Evolutionary conservation across 2,113 vertebrate species (phyloP).

Genomic region (Thalassarche chlororhynchos): DNA sequence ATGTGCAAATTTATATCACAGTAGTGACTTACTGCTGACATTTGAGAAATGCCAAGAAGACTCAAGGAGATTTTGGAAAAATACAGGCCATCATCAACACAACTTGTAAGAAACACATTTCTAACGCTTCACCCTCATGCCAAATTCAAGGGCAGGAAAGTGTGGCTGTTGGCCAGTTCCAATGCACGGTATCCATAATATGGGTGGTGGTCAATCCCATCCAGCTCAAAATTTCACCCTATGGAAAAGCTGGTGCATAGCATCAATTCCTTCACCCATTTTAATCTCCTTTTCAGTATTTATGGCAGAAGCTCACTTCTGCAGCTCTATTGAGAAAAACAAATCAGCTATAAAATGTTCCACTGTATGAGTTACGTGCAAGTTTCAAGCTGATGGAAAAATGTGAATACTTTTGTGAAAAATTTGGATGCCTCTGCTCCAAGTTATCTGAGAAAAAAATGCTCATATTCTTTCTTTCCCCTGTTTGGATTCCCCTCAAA

Average conservation of each 20-base stretch:
- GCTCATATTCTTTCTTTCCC: neutral
- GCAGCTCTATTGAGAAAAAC: neutral
- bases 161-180: neutral
- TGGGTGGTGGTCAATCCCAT: neutral
- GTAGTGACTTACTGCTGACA: constrained; percentile 2
- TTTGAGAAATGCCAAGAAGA: constrained; percentile 8
- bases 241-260: neutral
- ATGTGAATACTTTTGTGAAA: neutral
- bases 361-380: neutral
- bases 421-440: neutral
- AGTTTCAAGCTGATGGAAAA: neutral
- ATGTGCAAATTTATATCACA: constrained; percentile 11
- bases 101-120: neutral
- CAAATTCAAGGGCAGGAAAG: neutral
- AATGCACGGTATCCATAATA: neutral
- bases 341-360: neutral
- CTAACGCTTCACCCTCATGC: neutral
- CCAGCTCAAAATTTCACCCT: neutral
- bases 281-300: neutral
- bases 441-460: neutral
- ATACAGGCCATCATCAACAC: neutral
- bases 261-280: neutral
- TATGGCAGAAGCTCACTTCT: neutral
- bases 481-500: neutral
- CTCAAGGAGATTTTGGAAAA: neutral